These are phyloP conservation scores for Cyclopterus lumpus DNA, from an alignment of 2,797 vertebrate genomes.

Conservation along the genomic window DNA sequence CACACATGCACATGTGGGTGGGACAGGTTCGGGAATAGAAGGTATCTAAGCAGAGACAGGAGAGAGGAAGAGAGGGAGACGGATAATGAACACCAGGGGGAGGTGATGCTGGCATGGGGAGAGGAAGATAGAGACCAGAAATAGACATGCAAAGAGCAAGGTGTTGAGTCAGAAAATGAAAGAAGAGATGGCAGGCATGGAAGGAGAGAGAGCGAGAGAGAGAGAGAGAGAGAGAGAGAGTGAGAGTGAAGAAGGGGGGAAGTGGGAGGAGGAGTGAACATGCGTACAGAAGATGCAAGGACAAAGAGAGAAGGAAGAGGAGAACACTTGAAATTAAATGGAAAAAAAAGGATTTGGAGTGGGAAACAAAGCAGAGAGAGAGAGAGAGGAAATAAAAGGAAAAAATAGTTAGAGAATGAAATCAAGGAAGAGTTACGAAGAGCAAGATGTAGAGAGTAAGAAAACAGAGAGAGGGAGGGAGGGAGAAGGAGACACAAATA, in stretches of 20 bases:
- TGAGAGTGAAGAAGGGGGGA: conserved; percentile 20
- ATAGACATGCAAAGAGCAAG: conserved; percentile 82
- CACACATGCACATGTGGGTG: conserved; percentile 65
- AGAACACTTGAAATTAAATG: conserved; percentile 52
- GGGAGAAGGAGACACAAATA: conserved; percentile 60
- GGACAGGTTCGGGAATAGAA: conserved; percentile 72
- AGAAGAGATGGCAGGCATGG: conserved; percentile 64
- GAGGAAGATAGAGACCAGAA: conserved; percentile 77
- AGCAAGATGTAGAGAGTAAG: conserved; percentile 32
- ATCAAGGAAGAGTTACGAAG: conserved; percentile 40
- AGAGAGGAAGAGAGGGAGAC: conserved; percentile 73
- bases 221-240: conserved; percentile 24
- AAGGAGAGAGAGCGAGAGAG: conserved; percentile 22
- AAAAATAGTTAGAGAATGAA: conserved; percentile 35
- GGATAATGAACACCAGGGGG: conserved; percentile 85
- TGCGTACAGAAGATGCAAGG: conserved; percentile 35
- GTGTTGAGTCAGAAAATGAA: conserved; percentile 86
- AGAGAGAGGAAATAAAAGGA: not conserved
- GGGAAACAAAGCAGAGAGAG: conserved; percentile 25
- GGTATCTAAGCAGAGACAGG: conserved; percentile 72
- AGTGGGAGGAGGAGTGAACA: conserved; percentile 46
- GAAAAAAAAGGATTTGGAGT: conserved; percentile 26
- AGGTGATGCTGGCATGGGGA: conserved; percentile 77
- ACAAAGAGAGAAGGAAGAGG: conserved; percentile 33
- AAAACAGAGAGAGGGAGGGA: conserved; percentile 27